Evolutionary conservation across 2,888 invertebrate species (phyloP), one percentile per base, ranked within the genome.

Genomic region (Oscheius sp.): DNA sequence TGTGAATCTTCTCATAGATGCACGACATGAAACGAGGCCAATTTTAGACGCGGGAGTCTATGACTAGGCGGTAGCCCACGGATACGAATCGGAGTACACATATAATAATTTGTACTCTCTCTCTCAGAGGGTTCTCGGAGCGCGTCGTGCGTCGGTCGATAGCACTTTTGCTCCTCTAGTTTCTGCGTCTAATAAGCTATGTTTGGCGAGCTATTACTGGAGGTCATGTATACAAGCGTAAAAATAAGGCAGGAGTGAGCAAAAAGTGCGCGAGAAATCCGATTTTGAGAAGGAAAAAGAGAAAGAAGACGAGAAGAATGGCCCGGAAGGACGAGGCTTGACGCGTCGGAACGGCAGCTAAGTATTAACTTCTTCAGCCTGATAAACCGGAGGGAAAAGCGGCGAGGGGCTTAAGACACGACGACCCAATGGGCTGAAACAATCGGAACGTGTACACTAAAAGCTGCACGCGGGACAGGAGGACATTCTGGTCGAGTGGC

Each of bases 111-210:
- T 63, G 63, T 48, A 63, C 50, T 21, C 21, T 21, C 50, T 63
- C 42, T 42, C 42, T 63, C 37, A 48, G 32, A 21, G 50, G 63
- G 50, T 48, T 63, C 63, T 47, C 47, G 37, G 63, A 47, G 63
- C 63, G 50, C 63, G 63, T 48, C 63, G 63, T 48, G 63, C 60
- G 42, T 50, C 68, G 68, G 55, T 68, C 68, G 68, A 68, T 68
- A 68, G 68, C 68, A 68, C 68, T 68, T 68, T 68, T 68, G 68
- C 68, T 33, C 55, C 42, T 33, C 37, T 53, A 68, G 68, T 68
- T 68, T 68, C 68, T 55, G 68, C 68, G 53, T 53, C 35, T 68
- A 68, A 68, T 68, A 68, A 68, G 65, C 65, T 68, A 29, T 68
- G 55, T 68, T 68, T 68, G 68, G 53, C 68, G 29, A 37, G 33